Base-by-base conservation (phyloP, 1,140 invertebrate genomes). In the Achroia grisella region DNA sequence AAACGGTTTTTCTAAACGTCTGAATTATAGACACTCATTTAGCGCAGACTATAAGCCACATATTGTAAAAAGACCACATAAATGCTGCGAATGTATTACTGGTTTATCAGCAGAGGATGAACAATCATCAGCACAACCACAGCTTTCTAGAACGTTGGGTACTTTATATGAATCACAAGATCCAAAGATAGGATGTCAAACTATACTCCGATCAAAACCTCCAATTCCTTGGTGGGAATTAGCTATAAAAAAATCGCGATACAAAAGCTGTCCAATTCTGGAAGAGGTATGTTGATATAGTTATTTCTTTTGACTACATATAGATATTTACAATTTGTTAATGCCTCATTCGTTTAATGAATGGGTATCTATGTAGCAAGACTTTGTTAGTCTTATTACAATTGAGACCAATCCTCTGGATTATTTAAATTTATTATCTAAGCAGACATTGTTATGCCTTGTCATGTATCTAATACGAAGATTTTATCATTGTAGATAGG, bases 151-250 rank as follows among this genome's bases (percentile, higher is more conserved):
- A 49, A 85, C 76, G n/a, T 57, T 87, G 43, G 83, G 82, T 17
- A 87, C 86, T 10, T 57, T 87, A 27, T 87, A 87, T 44, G 86
- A 87, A 67, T 70, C 86, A 10, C 86, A 85, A 64, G 88, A 89
- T 59, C 87, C 88, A n/a, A 90, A 90, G 72, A 83, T 90, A 29
- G 89, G 89, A 15, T 90, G 88, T 48, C 89, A 90, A 69, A 89
- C 89, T 1, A 90, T 89, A n/a, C 57, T 90, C 27, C 65, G 89
- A 28, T 84, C 89, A 2, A 88, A 90, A 47, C 90, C 90, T 11
- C 86, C 90, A 35, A 90, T 95, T 32, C 94, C 94, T 0, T 95
- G 94, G 94, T 95, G 93, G 91, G 94, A 95, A 78, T 73, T 95
- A 37, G 94, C 94, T 11, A 94, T 93, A 9, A 90, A 89, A 49